Percentiles rank a stretch among this genome's conserved stretches.
Conservation (phyloP, 2,113 vertebrate species). For the Acanthisitta chloris region DNA sequence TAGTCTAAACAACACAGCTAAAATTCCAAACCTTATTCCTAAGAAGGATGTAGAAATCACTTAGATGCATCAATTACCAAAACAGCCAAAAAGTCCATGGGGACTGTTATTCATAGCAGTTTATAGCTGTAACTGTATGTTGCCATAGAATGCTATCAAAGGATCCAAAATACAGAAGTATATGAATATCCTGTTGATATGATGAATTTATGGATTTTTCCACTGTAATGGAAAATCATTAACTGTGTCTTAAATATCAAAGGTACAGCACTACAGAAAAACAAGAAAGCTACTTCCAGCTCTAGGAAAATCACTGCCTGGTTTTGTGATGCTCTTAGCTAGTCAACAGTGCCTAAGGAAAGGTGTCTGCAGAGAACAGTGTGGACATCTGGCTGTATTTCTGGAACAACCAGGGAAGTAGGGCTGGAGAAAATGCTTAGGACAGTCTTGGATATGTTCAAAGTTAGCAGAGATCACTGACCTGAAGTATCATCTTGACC, state of each 20-base stretch:
- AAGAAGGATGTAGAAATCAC: neutral
- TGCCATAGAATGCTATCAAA: slow-evolving; percentile 67
- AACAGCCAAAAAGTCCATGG: slow-evolving; percentile 73
- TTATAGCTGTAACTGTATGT: slow-evolving; percentile 66
- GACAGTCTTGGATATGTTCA: neutral
- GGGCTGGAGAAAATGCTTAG: neutral
- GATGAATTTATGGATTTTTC: slow-evolving; percentile 64
- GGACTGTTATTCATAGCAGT: slow-evolving; percentile 67
- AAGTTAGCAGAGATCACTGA: neutral
- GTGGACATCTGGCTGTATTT: neutral
- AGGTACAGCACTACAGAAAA: slow-evolving; percentile 56
- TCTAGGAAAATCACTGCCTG: slow-evolving; percentile 58
- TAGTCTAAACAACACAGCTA: neutral
- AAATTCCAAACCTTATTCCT: neutral
- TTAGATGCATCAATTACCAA: slow-evolving; percentile 54
- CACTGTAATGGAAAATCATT: slow-evolving; percentile 52
- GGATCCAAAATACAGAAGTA: slow-evolving; percentile 70
- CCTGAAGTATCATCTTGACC: neutral
- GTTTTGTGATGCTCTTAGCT: neutral
- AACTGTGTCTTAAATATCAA: slow-evolving; percentile 71
- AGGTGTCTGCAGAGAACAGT: neutral
- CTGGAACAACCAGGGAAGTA: neutral
- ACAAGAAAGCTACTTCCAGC: slow-evolving; percentile 65
- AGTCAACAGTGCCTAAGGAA: neutral
- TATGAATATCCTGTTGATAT: slow-evolving; percentile 67